A percentile compares a stretch with the other conserved stretches of the same genome.
Evolutionary conservation across 2,797 vertebrate species (phyloP).

Genomic region (Podargus strigoides): DNA sequence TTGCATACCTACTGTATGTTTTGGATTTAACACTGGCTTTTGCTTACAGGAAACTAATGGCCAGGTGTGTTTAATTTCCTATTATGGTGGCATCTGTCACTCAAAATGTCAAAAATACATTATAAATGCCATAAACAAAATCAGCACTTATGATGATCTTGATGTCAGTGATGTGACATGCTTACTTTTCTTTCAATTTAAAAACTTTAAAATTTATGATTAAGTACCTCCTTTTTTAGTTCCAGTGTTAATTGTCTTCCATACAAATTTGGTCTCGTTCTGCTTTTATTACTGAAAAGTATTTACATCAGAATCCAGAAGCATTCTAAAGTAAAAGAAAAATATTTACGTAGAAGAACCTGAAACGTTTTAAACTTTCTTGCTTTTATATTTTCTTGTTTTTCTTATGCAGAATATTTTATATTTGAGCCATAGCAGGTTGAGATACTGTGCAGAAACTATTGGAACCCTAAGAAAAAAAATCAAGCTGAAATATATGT

Average conservation of each 20-base stretch:
- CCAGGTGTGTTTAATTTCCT: constrained; percentile 70
- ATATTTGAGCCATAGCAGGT: not conserved
- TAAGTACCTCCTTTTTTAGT: not conserved
- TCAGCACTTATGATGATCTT: constrained; percentile 48
- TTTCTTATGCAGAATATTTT: not conserved
- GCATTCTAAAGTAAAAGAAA: not conserved
- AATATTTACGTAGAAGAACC: not conserved
- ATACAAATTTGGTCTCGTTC: not conserved
- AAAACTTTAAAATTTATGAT: constrained; percentile 32
- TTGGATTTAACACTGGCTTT: not conserved
- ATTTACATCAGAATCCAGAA: not conserved
- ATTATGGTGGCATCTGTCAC: constrained; percentile 64
- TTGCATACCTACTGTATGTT: not conserved
- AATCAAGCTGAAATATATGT: not conserved
- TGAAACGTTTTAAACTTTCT: not conserved
- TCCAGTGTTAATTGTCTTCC: not conserved
- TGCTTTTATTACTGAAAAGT: not conserved
- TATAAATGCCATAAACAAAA: constrained; percentile 70
- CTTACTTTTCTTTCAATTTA: constrained; percentile 52
- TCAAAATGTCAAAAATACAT: constrained; percentile 70
- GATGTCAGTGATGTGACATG: constrained; percentile 44
- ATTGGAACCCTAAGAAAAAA: not conserved
- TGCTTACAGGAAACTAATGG: constrained; percentile 53
- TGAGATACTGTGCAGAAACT: not conserved
- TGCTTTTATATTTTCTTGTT: not conserved